Percentiles rank a stretch among this genome's conserved stretches.
Conservation (phyloP, 1,140 invertebrate species). For the Philotrypesis tridentata region DNA sequence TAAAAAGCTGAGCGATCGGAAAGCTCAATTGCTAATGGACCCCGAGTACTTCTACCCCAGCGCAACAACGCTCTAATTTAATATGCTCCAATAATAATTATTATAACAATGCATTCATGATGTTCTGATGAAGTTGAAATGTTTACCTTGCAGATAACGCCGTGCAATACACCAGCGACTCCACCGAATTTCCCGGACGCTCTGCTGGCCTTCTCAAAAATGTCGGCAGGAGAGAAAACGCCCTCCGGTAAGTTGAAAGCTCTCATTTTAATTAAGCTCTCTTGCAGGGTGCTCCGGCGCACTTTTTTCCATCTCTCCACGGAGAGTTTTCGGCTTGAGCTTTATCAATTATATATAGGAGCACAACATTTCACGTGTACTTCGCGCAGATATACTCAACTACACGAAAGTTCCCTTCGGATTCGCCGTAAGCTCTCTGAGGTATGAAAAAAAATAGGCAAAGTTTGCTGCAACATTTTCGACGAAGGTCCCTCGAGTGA, state of each 20-base stretch:
- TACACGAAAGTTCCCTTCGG: too few species aligned
- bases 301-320: not conserved
- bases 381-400: too few species aligned
- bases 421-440: too few species aligned
- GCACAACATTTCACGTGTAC: not conserved
- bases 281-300: not conserved
- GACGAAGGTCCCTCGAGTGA: too few species aligned
- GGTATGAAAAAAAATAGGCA: too few species aligned
- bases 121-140: conserved; percentile 50
- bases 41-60: too few species aligned
- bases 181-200: conserved; percentile 93
- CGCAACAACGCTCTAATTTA: too few species aligned
- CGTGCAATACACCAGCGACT: conserved; percentile 92
- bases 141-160: conserved; percentile 82
- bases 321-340: not conserved
- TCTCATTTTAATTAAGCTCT: not conserved
- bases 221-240: conserved; percentile 79
- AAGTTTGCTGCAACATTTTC: too few species aligned
- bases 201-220: conserved; percentile 87
- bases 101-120: conserved; percentile 17
- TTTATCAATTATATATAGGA: not conserved
- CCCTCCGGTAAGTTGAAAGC: conserved; percentile 65
- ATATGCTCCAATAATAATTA: not conserved
- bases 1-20: too few species aligned
- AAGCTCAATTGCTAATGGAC: too few species aligned